Conservation (phyloP, 2,888 invertebrate species). For the Tridacna crocea region DNA sequence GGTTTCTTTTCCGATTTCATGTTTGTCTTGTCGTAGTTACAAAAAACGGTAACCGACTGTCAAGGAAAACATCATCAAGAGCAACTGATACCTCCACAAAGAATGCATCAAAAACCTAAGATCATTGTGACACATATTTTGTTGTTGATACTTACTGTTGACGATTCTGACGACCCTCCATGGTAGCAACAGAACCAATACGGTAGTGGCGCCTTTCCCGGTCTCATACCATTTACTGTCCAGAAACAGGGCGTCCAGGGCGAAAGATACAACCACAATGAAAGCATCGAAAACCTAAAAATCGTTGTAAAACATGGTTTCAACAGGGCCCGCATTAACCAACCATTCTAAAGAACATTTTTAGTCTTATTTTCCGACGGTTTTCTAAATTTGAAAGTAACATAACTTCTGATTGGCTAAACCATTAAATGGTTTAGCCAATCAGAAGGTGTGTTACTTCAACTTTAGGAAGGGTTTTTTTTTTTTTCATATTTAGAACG, state of each 20-base stretch:
- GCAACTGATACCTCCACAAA: conserved; percentile 73
- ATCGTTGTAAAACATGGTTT: background rate
- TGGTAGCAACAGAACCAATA: conserved; percentile 72
- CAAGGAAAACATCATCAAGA: conserved; percentile 73
- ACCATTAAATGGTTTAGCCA: no score
- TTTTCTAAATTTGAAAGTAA: no score
- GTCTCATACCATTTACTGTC: conserved; percentile 75
- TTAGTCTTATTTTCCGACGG: no score
- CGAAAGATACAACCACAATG: conserved; percentile 72
- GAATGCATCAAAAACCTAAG: conserved; percentile 74
- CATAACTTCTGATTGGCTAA: no score
- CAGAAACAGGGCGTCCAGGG: conserved; percentile 72
- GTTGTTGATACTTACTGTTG: conserved; percentile 68
- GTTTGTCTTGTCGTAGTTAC: no score
- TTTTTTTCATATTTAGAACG: no score
- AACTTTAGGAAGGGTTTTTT: no score
- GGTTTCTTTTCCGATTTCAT: no score
- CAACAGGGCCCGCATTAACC: no score
- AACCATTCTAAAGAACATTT: no score
- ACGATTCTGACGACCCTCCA: conserved; percentile 77
- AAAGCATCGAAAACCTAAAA: conserved; percentile 75
- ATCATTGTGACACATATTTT: no score
- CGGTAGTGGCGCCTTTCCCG: conserved; percentile 74
- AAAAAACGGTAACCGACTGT: conserved; percentile 41
- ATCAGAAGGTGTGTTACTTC: no score